Conservation (phyloP, 2,888 invertebrate species). For the Tanytarsus gracilentus region DNA sequence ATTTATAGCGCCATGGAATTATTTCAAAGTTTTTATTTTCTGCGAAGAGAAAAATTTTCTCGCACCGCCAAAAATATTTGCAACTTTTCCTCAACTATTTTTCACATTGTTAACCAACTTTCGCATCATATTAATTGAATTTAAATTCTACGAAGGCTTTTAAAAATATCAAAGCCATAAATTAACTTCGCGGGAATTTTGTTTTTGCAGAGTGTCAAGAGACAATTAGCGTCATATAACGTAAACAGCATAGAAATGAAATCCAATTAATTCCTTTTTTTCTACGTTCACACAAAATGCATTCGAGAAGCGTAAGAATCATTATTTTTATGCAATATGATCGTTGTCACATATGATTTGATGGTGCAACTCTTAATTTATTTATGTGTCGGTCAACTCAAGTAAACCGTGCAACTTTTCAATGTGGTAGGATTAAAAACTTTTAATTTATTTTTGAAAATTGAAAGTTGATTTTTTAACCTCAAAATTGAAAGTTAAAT, state of each 20-base stretch:
- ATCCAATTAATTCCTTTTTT: slow-evolving; percentile 23
- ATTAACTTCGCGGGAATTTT: slow-evolving; percentile 17
- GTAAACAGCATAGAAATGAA: not conserved
- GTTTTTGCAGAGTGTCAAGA: slow-evolving; percentile 6
- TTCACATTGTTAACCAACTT: no score
- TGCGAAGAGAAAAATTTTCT: not conserved
- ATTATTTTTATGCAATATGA: slow-evolving; percentile 3
- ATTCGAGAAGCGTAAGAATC: slow-evolving; percentile 10
- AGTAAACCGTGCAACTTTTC: not conserved
- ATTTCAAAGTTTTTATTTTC: not conserved
- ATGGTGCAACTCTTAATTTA: slow-evolving; percentile 22
- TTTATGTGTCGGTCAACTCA: not conserved
- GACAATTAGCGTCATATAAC: slow-evolving; percentile 26
- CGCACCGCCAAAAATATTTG: not conserved
- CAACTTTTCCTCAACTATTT: no score
- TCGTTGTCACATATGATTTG: not conserved
- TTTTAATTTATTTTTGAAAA: no score
- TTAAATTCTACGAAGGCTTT: no score
- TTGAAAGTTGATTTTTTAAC: no score
- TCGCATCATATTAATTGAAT: no score
- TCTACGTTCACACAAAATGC: not conserved
- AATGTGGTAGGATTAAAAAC: not conserved
- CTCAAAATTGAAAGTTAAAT: no score
- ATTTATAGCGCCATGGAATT: slow-evolving; percentile 1
- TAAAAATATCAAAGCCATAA: no score